A percentile compares a stretch with the other conserved stretches of the same genome.
phyloP scores from a whole-genome alignment of 2,113 vertebrate species.

The Chrysochloris asiatica region DNA sequence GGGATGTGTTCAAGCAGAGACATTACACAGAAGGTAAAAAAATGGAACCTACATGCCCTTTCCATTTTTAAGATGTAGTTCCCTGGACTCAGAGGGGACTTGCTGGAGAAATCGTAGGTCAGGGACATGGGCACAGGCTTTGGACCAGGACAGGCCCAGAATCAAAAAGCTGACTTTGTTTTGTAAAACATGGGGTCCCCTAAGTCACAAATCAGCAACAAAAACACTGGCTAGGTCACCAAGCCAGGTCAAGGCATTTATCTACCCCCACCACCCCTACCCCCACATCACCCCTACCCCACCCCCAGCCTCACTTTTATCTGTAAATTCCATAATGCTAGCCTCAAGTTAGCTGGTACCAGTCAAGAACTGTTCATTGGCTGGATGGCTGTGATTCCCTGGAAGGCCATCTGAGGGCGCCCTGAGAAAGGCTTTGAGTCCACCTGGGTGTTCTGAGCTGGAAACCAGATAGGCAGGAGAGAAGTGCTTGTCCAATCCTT shows the following conservation, averaged over 20 bases:
- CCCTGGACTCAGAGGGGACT: not conserved
- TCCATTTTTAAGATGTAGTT: not conserved
- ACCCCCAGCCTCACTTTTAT: not conserved
- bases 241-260: not conserved
- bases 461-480: not conserved
- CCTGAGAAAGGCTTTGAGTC: constrained; percentile 12
- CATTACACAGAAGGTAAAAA: not conserved
- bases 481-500: not conserved
- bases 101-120: not conserved
- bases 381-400: not conserved
- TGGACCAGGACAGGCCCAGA: not conserved
- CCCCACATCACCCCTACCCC: no score
- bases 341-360: not conserved
- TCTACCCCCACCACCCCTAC: no score
- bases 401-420: constrained; percentile 18
- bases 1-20: not conserved
- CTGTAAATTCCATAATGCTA: not conserved
- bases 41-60: no score
- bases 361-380: not conserved
- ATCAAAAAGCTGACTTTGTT: not conserved
- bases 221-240: not conserved
- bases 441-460: not conserved
- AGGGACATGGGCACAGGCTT: not conserved
- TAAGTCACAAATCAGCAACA: not conserved
- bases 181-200: not conserved